Evolutionary conservation across 2,888 invertebrate genomes (phyloP).

Genomic region (Dicycla oo): DNA sequence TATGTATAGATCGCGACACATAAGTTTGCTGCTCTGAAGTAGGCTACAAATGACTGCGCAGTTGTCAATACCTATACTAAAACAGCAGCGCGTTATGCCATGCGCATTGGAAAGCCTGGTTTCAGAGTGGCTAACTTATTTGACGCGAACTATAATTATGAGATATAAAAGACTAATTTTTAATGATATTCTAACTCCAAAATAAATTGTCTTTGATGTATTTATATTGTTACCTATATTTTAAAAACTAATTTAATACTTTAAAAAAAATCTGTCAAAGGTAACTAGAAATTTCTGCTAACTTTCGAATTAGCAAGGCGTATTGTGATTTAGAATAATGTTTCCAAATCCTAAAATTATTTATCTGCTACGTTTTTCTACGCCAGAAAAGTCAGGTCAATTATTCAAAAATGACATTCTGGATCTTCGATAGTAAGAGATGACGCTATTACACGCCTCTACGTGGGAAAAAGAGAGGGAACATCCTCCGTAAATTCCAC

Average conservation of each 20-base stretch:
- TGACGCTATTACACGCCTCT: not conserved
- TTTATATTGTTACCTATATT: constrained; percentile 40
- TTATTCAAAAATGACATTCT: not conserved
- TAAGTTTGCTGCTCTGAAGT: too few relatives aligned
- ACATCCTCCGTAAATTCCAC: not conserved
- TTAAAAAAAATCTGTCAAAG: not conserved
- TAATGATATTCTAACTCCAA: constrained; percentile 36
- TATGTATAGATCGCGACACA: too few relatives aligned
- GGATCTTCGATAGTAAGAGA: not conserved
- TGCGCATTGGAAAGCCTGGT: too few relatives aligned
- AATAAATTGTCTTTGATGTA: constrained; percentile 29
- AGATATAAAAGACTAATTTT: constrained; percentile 54
- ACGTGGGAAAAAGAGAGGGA: constrained; percentile 13
- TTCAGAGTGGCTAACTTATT: too few relatives aligned
- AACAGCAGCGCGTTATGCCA: too few relatives aligned
- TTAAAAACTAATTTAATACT: not conserved
- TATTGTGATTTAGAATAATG: constrained; percentile 37
- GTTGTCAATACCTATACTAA: too few relatives aligned
- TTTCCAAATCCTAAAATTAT: constrained; percentile 12
- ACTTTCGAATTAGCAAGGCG: not conserved
- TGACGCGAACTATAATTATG: too few relatives aligned
- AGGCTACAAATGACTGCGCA: too few relatives aligned
- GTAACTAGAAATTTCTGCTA: not conserved
- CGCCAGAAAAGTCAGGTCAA: constrained; percentile 1
- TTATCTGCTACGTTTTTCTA: not conserved